Percentiles rank a stretch among this genome's conserved stretches.
phyloP scores from a whole-genome alignment of 1,140 invertebrate genomes.

The Arion vulgaris region DNA sequence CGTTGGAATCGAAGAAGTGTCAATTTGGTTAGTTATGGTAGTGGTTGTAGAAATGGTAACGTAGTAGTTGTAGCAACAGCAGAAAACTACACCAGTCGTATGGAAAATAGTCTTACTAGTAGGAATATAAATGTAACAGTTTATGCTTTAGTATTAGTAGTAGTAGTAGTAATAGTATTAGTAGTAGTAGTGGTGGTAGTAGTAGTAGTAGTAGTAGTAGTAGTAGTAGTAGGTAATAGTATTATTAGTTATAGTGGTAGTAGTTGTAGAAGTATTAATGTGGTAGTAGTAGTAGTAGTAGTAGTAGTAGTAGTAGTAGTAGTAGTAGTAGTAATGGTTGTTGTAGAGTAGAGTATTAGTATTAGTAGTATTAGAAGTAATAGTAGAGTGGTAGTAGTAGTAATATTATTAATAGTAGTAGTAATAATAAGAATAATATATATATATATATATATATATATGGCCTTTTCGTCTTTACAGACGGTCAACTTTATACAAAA shows the following conservation, averaged over 20 bases:
- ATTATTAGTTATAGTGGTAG: neutral
- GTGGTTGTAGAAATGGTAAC: too few species aligned
- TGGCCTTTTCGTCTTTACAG: too few species aligned
- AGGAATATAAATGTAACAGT: neutral
- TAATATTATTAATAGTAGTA: too few species aligned
- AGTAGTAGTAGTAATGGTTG: conserved; percentile 18
- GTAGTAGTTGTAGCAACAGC: neutral
- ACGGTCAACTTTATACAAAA: too few species aligned
- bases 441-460: too few species aligned
- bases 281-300: conserved; percentile 26
- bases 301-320: conserved; percentile 19
- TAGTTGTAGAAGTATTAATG: neutral
- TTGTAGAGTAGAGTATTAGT: neutral
- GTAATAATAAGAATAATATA: too few species aligned
- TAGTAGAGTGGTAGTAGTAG: too few species aligned
- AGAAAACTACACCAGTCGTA: too few species aligned
- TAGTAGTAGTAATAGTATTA: too few species aligned
- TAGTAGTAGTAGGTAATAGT: too few species aligned
- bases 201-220: neutral
- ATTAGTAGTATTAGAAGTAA: neutral
- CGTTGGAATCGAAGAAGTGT: too few species aligned
- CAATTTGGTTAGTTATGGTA: too few species aligned
- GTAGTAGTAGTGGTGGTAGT: neutral
- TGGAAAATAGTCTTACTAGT: neutral
- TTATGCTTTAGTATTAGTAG: neutral